phyloP scores from a whole-genome alignment of 1,140 invertebrate species.

The Acyrthosiphon pisum region DNA sequence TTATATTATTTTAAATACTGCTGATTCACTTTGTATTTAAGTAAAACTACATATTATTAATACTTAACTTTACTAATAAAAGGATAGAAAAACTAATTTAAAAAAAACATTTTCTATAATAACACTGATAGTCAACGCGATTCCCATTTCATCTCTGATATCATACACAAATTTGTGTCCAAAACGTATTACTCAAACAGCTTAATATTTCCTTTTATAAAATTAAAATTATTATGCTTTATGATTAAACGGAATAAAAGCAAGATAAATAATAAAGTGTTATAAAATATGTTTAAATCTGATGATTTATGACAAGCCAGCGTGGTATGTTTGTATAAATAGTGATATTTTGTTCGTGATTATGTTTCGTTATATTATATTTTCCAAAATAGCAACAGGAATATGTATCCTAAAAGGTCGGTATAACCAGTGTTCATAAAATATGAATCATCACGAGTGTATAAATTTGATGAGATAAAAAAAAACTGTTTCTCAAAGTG shows the following conservation, averaged over 20 bases:
- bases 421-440: neutral
- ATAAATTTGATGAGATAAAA: neutral
- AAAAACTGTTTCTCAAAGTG: neutral
- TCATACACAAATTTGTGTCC: neutral
- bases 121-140: too few relatives aligned
- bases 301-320: neutral
- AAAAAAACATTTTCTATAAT: too few relatives aligned
- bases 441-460: neutral
- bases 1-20: too few relatives aligned
- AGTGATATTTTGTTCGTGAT: neutral
- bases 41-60: too few relatives aligned
- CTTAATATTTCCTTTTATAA: neutral
- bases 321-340: neutral
- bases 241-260: neutral
- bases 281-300: neutral
- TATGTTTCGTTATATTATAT: neutral
- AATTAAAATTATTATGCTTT: neutral
- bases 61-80: too few relatives aligned
- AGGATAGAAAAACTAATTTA: too few relatives aligned
- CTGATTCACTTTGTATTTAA: too few relatives aligned
- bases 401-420: neutral
- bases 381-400: neutral
- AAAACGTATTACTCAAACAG: neutral
- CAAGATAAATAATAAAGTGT: neutral
- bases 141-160: neutral